phyloP scores from a whole-genome alignment of 2,888 invertebrate species.

The Scaptomyza caliginosa region DNA sequence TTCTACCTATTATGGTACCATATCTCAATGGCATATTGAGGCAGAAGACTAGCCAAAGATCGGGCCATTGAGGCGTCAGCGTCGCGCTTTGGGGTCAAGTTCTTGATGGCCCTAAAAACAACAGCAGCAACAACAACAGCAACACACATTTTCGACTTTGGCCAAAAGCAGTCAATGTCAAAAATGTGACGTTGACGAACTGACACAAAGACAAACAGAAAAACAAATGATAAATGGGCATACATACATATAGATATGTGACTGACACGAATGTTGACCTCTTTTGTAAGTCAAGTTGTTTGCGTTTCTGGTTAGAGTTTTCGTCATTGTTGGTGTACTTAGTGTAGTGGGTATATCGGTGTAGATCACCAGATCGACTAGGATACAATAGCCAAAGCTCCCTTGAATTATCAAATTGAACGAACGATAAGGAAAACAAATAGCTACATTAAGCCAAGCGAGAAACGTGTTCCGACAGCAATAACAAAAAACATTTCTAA shows the following conservation, averaged over 20 bases:
- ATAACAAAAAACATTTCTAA: slow-evolving; percentile 60
- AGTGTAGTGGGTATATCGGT: no score
- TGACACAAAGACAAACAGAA: slow-evolving; percentile 21
- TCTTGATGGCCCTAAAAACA: slow-evolving; percentile 59
- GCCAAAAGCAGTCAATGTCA: slow-evolving; percentile 63
- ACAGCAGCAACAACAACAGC: slow-evolving; percentile 1
- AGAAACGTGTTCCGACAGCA: slow-evolving; percentile 57
- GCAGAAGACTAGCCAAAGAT: slow-evolving; percentile 10
- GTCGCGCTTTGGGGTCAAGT: slow-evolving; percentile 67
- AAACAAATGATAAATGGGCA: slow-evolving; percentile 53
- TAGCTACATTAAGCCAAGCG: slow-evolving; percentile 29
- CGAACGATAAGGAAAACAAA: slow-evolving; percentile 60
- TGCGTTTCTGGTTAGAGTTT: slow-evolving; percentile 1
- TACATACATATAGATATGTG: neutral
- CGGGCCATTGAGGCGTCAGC: slow-evolving; percentile 23
- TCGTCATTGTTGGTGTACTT: no score
- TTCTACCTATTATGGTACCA: slow-evolving; percentile 18
- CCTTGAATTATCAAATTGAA: slow-evolving; percentile 24
- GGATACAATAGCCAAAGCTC: neutral
- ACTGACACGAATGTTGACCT: slow-evolving; percentile 8
- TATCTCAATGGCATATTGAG: slow-evolving; percentile 26
- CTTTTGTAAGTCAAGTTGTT: neutral
- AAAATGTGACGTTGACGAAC: slow-evolving; percentile 26
- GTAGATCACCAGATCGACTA: no score
- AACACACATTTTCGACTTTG: slow-evolving; percentile 32